Evolutionary conservation across 2,888 invertebrate genomes (phyloP).

Genomic region (Eubasilissa splendida): DNA sequence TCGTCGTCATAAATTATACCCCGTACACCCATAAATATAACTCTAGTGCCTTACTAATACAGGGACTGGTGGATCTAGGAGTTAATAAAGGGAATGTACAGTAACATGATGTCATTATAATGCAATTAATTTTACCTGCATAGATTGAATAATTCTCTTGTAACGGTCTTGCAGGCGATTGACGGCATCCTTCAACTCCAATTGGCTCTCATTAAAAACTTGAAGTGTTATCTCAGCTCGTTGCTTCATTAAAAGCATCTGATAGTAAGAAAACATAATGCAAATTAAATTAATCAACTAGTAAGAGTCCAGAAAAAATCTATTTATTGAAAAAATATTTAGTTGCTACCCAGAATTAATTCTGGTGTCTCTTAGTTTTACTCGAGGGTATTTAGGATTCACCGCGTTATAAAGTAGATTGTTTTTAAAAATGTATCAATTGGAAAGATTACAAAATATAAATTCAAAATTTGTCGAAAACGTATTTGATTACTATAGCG

Average conservation of each 20-base stretch:
- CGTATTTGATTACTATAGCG: no score
- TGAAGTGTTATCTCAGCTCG: slow-evolving; percentile 35
- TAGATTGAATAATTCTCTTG: not conserved
- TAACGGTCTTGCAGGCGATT: slow-evolving; percentile 27
- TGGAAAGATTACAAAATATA: no score
- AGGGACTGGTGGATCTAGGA: not conserved
- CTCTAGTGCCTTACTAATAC: not conserved
- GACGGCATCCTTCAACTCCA: slow-evolving; percentile 34
- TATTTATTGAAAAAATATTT: no score
- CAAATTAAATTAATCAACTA: no score
- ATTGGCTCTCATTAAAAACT: slow-evolving; percentile 37
- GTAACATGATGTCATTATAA: not conserved
- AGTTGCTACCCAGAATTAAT: no score
- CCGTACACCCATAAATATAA: not conserved
- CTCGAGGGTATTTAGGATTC: no score
- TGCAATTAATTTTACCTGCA: slow-evolving; percentile 7
- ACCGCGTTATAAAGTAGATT: no score
- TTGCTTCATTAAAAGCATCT: slow-evolving; percentile 40
- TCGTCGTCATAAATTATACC: not conserved
- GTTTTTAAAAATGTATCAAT: no score
- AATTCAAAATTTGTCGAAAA: no score
- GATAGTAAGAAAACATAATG: not conserved
- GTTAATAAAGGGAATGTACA: not conserved
- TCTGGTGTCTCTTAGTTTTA: no score
- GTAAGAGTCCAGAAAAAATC: no score